A percentile compares a stretch with the other conserved stretches of the same genome.
Conservation (phyloP, 2,888 invertebrate species). For the Buathra laborator region DNA sequence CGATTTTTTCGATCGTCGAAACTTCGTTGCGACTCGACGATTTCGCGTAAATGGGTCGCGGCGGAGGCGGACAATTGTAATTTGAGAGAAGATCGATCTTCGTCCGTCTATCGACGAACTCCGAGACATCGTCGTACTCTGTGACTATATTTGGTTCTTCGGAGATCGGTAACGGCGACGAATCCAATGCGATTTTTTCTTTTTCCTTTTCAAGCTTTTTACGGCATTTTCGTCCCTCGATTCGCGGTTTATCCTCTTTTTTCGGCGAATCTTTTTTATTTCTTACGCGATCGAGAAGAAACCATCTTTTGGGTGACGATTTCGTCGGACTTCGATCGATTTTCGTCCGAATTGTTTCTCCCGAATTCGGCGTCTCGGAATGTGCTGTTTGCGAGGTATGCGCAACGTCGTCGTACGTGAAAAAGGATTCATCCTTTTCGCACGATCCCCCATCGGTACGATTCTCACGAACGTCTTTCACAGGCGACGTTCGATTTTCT, state of each 20-base stretch:
- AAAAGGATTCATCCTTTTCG: neutral
- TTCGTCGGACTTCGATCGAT: slow-evolving; percentile 18
- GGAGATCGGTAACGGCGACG: neutral
- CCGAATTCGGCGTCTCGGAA: neutral
- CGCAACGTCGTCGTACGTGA: slow-evolving; percentile 54
- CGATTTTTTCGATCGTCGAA: neutral
- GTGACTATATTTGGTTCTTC: slow-evolving; percentile 63
- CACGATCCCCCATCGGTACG: slow-evolving; percentile 1
- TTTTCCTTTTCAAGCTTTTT: slow-evolving; percentile 36
- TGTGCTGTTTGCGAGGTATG: neutral
- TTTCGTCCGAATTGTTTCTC: slow-evolving; percentile 11
- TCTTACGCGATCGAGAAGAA: slow-evolving; percentile 78
- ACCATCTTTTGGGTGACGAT: slow-evolving; percentile 77
- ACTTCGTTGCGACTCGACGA: slow-evolving; percentile 60
- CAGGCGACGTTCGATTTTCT: neutral
- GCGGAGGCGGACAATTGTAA: slow-evolving; percentile 80
- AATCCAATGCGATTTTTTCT: neutral
- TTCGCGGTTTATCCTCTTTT: slow-evolving; percentile 64
- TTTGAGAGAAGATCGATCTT: slow-evolving; percentile 64
- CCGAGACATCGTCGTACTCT: slow-evolving; percentile 76
- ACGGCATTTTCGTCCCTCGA: neutral
- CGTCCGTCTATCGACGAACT: slow-evolving; percentile 55
- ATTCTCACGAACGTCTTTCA: neutral
- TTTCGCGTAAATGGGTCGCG: slow-evolving; percentile 77
- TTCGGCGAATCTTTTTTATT: slow-evolving; percentile 73